Percentiles rank a stretch among this genome's conserved stretches.
Conservation (phyloP, 2,797 vertebrate species). For the Bradypodion pumilum region DNA sequence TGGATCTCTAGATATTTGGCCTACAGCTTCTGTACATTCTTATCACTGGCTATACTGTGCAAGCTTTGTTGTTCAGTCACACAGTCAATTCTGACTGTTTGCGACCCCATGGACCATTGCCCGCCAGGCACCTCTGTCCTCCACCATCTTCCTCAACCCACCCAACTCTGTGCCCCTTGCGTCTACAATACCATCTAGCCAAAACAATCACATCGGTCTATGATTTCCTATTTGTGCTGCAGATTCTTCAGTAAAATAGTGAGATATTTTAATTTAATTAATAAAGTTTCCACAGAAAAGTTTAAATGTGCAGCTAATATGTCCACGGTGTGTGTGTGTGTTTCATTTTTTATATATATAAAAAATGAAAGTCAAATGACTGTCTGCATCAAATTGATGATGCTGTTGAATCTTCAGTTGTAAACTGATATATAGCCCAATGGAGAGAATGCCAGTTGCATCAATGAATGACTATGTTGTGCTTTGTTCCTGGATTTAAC, state of each 20-base stretch:
- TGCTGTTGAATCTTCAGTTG: neutral
- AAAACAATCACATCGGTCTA: no score
- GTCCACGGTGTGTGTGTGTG: neutral
- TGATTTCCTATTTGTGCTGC: neutral
- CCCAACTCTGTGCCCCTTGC: no score
- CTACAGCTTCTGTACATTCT: no score
- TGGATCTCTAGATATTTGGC: no score
- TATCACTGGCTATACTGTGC: no score
- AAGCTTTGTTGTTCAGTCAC: no score
- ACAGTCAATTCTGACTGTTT: no score
- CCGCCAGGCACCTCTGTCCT: no score
- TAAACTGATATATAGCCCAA: neutral
- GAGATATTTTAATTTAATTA: neutral
- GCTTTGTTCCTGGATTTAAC: slow-evolving; percentile 32
- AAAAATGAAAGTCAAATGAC: neutral
- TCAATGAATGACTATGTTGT: slow-evolving; percentile 22
- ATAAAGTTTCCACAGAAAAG: neutral
- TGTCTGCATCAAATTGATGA: slow-evolving; percentile 6
- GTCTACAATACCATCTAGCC: no score
- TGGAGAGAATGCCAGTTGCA: slow-evolving; percentile 33
- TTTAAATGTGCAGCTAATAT: neutral
- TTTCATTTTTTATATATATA: neutral
- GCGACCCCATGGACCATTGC: no score
- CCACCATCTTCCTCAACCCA: no score
- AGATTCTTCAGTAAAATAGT: neutral